Percentiles rank a stretch among this genome's conserved stretches.
Evolutionary conservation across 1,140 invertebrate species (phyloP).

Genomic region (Meloidogyne exigua): DNA sequence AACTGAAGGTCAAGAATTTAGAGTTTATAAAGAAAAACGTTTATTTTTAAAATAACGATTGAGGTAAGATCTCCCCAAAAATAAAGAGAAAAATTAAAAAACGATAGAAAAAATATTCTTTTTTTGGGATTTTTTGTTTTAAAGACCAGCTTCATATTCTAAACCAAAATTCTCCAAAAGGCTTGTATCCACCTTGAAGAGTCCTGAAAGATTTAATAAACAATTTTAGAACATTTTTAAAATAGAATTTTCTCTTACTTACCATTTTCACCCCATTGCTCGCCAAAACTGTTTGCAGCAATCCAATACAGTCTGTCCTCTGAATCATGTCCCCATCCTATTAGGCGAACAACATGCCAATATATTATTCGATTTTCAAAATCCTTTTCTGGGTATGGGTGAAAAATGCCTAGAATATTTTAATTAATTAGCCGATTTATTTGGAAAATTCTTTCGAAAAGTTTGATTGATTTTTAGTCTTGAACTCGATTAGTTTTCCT

Average conservation of each 20-base stretch:
- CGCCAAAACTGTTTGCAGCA: conserved; percentile 58
- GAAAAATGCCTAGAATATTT: conserved; percentile 48
- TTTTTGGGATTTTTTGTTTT: conserved; percentile 17
- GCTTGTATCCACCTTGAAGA: conserved; percentile 59
- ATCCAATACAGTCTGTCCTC: conserved; percentile 58
- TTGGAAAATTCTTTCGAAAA: no score
- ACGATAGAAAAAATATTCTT: background rate
- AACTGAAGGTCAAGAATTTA: no score
- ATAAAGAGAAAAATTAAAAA: conserved; percentile 7
- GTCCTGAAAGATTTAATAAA: conserved; percentile 36
- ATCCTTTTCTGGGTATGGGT: conserved; percentile 52
- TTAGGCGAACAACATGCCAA: conserved; percentile 62
- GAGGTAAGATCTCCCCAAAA: conserved; percentile 1
- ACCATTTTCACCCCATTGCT: conserved; percentile 63
- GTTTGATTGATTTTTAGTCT: no score
- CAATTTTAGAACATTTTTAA: background rate
- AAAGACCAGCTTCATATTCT: conserved; percentile 55
- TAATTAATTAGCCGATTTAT: no score
- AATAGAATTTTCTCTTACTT: conserved; percentile 8
- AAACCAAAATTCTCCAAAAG: conserved; percentile 58
- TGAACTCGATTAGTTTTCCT: no score
- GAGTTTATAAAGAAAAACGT: no score
- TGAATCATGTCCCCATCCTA: conserved; percentile 59
- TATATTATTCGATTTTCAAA: conserved; percentile 60
- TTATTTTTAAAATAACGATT: background rate